These are phyloP conservation scores for Auanema freiburgensis DNA, from an alignment of 2,888 invertebrate genomes.

Conservation along the genomic window DNA sequence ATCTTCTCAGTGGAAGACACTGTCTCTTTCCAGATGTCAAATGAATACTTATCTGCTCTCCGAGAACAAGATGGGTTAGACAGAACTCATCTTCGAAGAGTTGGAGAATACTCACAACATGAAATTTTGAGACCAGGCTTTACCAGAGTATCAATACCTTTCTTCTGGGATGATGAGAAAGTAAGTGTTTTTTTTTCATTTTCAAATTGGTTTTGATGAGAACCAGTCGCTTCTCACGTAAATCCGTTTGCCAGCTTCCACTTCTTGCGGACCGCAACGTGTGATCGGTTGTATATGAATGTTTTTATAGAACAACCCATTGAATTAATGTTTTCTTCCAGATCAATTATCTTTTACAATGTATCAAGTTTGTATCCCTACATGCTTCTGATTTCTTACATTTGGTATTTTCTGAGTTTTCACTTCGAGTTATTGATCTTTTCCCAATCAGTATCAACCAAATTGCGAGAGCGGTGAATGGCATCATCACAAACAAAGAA, in stretches of 20 bases:
- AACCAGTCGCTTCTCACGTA: background rate
- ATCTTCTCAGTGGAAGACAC: background rate
- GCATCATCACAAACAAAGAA: constrained; percentile 79
- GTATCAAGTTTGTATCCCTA: constrained; percentile 82
- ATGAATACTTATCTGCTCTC: constrained; percentile 76
- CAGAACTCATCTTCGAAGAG: constrained; percentile 68
- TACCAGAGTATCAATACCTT: constrained; percentile 81
- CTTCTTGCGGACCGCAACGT: background rate
- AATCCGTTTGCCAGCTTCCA: background rate
- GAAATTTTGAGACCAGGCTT: constrained; percentile 75
- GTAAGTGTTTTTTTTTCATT: constrained; percentile 63
- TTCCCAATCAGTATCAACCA: constrained; percentile 75
- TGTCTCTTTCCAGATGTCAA: constrained; percentile 71
- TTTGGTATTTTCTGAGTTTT: constrained; percentile 26
- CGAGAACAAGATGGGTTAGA: constrained; percentile 72
- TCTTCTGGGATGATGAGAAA: constrained; percentile 80
- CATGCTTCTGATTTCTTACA: constrained; percentile 86
- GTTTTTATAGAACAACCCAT: constrained; percentile 2
- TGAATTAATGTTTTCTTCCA: constrained; percentile 9
- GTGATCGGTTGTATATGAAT: background rate
- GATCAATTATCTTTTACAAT: constrained; percentile 73
- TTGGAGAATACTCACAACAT: constrained; percentile 67
- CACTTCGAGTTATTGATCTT: background rate
- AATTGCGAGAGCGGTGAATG: constrained; percentile 86
- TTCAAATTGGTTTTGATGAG: background rate